phyloP scores from a whole-genome alignment of 2,888 invertebrate genomes.

The Cephus spinipes region DNA sequence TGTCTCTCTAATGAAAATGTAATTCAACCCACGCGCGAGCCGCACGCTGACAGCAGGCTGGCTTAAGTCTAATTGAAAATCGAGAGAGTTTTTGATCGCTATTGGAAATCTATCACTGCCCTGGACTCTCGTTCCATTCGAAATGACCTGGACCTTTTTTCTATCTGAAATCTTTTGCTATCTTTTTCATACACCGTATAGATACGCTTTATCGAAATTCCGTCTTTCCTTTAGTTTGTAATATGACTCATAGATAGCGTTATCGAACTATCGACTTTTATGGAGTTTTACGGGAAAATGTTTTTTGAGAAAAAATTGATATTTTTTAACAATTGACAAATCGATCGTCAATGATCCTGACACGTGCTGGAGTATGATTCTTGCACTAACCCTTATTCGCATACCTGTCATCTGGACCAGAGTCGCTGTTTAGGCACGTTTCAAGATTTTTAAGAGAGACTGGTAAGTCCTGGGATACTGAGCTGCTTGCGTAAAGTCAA shows the following conservation, averaged over 20 bases:
- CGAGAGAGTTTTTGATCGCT: neutral
- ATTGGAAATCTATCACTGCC: neutral
- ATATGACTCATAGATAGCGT: neutral
- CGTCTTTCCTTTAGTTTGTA: neutral
- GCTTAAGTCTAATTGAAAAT: neutral
- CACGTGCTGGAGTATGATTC: neutral
- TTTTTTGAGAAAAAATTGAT: neutral
- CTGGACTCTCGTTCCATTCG: neutral
- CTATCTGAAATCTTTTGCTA: neutral
- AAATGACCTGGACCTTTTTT: neutral
- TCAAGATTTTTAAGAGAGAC: neutral
- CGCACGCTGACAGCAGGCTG: neutral
- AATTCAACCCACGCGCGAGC: neutral
- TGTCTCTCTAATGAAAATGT: conserved; percentile 6
- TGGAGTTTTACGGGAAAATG: neutral
- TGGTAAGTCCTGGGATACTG: neutral
- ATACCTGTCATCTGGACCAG: neutral
- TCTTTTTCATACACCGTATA: neutral
- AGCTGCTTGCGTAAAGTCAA: neutral
- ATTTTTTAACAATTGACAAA: neutral
- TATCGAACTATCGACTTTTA: neutral
- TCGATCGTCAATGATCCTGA: neutral
- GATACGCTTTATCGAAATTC: neutral
- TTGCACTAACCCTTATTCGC: neutral
- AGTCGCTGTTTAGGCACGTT: neutral